phyloP scores from a whole-genome alignment of 2,113 vertebrate species.

The Menidia beryllina region DNA sequence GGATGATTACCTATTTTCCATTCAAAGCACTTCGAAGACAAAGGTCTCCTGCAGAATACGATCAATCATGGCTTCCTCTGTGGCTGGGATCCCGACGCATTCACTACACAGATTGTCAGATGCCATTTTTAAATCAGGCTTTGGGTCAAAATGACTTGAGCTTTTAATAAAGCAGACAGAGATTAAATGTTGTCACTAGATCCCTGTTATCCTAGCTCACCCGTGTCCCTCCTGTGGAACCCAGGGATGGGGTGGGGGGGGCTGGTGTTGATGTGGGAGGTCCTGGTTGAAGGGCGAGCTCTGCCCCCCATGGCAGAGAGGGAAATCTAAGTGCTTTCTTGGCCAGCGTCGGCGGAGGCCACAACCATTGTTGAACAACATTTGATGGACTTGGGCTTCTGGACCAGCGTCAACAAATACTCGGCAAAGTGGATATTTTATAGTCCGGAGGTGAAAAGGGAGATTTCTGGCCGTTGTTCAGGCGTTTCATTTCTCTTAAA shows the following conservation, averaged over 20 bases:
- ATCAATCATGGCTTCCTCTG: conserved; percentile 40
- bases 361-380: conserved; percentile 51
- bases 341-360: conserved; percentile 53
- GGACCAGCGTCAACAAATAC: conserved; percentile 65
- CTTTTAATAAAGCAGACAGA: conserved; percentile 18
- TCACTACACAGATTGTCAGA: conserved; percentile 10
- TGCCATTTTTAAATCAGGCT: neutral
- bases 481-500: conserved; percentile 55
- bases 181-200: conserved; percentile 2
- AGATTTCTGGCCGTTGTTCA: conserved; percentile 73
- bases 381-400: conserved; percentile 75
- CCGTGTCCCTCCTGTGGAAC: too few relatives aligned
- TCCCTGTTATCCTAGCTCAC: too few relatives aligned
- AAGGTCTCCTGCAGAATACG: conserved; percentile 39
- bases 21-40: conserved; percentile 47
- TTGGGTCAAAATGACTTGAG: neutral
- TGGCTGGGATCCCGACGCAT: conserved; percentile 5
- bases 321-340: conserved; percentile 72
- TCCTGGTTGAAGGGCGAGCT: conserved; percentile 37
- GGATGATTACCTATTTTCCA: conserved; percentile 54
- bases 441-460: conserved; percentile 58
- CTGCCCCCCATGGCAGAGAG: conserved; percentile 30
- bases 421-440: conserved; percentile 57
- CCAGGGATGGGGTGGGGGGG: too few relatives aligned
- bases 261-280: neutral